Evolutionary conservation across 2,888 invertebrate genomes (phyloP).

Genomic region (Anaspis maculata): DNA sequence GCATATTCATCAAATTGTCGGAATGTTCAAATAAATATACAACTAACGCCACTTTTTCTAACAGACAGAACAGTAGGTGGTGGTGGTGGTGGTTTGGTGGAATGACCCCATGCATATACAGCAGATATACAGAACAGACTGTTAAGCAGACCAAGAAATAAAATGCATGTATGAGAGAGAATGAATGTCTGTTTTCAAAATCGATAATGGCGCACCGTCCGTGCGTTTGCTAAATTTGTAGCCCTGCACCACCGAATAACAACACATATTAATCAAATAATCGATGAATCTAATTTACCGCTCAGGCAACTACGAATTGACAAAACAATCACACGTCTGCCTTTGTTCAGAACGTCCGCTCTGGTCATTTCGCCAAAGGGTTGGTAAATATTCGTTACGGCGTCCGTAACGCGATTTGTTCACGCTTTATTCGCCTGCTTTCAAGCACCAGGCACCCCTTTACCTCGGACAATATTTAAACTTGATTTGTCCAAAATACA

Average conservation of each 20-base stretch:
- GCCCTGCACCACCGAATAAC: constrained; percentile 16
- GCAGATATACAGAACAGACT: no score
- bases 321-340: constrained; percentile 38
- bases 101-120: no score
- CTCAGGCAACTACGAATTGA: constrained; percentile 38
- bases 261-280: constrained; percentile 34
- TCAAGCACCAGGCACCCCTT: no score
- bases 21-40: no score
- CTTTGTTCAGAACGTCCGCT: constrained; percentile 26
- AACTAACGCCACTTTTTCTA: no score
- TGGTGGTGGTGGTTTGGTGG: no score
- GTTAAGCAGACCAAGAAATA: no score
- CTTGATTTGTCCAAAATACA: constrained; percentile 11
- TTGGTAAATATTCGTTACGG: constrained; percentile 34
- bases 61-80: no score
- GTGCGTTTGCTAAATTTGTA: constrained; percentile 25
- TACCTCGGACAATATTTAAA: constrained; percentile 7
- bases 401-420: constrained; percentile 30
- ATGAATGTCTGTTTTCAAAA: no score
- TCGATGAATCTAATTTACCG: constrained; percentile 40
- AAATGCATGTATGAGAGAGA: no score
- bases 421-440: constrained; percentile 23
- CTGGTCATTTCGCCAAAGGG: constrained; percentile 33
- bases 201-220: constrained; percentile 19
- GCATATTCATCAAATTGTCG: no score